These are phyloP conservation scores for Pardalotus punctatus DNA, from an alignment of 2,113 vertebrate genomes.

Conservation along the genomic window DNA sequence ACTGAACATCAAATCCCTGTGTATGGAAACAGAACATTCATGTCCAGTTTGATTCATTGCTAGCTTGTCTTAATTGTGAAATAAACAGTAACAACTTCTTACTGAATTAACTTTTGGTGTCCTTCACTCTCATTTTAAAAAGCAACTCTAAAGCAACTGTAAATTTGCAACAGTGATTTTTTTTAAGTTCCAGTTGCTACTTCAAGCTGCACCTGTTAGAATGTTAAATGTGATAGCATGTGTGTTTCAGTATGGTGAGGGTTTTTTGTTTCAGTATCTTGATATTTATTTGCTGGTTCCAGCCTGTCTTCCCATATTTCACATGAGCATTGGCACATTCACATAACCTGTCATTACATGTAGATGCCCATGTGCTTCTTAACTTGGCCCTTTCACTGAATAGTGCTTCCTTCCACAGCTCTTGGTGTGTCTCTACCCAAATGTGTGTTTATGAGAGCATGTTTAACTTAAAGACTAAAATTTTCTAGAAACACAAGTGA, in stretches of 20 bases:
- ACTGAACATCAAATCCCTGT: background rate
- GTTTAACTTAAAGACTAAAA: background rate
- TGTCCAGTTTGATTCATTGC: fast-evolving
- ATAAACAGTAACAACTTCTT: background rate
- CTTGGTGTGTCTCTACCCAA: background rate
- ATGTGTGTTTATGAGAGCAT: background rate
- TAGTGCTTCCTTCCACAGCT: background rate
- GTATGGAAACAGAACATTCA: background rate
- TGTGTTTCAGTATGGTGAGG: background rate
- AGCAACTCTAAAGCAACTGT: background rate
- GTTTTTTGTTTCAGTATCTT: background rate
- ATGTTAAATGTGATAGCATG: background rate
- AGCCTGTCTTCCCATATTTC: background rate
- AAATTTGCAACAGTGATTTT: background rate
- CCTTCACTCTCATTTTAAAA: background rate
- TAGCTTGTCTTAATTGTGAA: background rate
- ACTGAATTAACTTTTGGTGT: background rate
- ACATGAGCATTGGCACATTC: background rate
- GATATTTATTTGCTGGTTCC: background rate
- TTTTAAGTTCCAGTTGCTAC: background rate
- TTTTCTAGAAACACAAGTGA: background rate
- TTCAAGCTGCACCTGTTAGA: background rate
- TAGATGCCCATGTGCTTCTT: background rate
- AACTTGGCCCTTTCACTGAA: background rate
- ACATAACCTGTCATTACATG: background rate